Conservation (phyloP, 2,113 vertebrate species). For the Mohoua ochrocephala region DNA sequence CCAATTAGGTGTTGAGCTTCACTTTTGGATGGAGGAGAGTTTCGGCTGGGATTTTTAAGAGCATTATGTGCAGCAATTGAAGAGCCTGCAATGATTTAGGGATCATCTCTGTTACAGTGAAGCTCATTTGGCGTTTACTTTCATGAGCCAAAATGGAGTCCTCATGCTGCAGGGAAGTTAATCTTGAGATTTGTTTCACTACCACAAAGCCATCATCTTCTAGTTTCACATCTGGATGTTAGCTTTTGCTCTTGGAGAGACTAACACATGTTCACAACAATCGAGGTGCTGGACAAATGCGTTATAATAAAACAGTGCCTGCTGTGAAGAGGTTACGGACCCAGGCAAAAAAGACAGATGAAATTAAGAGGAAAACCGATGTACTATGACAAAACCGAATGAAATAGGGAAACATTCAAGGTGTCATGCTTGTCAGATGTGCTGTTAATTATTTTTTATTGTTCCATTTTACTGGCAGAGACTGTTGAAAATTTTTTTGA, state of each 20-base stretch:
- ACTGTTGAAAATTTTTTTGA: background rate
- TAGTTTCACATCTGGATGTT: background rate
- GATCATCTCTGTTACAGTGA: constrained; percentile 5
- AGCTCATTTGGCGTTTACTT: constrained; percentile 33
- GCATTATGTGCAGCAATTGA: constrained; percentile 1
- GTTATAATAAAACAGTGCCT: background rate
- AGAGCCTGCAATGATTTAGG: constrained; percentile 45
- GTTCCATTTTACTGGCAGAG: background rate
- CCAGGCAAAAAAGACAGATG: background rate
- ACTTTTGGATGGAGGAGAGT: background rate
- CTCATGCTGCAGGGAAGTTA: constrained; percentile 32
- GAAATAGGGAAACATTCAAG: background rate
- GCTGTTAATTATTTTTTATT: background rate
- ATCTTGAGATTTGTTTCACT: constrained; percentile 4
- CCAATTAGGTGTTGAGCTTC: background rate
- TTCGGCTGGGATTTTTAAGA: background rate
- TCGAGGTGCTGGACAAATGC: constrained; percentile 39
- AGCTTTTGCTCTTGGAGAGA: background rate
- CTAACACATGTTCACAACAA: constrained; percentile 41
- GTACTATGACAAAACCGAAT: background rate
- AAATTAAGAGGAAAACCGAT: background rate
- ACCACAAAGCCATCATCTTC: constrained; percentile 28
- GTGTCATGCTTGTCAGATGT: constrained; percentile 1
- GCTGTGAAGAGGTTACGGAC: constrained; percentile 44
- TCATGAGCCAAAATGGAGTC: constrained; percentile 46